phyloP scores from a whole-genome alignment of 2,113 vertebrate species.

The Neodontobutis hainanensis region DNA sequence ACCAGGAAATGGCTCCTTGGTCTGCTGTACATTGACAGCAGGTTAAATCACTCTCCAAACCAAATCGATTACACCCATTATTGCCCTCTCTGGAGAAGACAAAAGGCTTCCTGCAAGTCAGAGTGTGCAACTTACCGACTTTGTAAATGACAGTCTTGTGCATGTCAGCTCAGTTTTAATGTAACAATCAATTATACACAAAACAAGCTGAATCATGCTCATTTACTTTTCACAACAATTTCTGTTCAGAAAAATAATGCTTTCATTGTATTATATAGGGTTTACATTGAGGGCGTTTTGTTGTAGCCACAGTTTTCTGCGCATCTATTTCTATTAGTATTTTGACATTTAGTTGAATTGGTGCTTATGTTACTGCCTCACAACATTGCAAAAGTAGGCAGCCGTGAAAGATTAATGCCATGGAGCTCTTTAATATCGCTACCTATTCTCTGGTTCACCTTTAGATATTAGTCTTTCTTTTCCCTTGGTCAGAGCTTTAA shows the following conservation, averaged over 20 bases:
- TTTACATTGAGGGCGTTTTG: background rate
- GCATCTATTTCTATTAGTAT: background rate
- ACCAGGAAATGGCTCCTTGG: conserved; percentile 8
- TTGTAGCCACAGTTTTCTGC: background rate
- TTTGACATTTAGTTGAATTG: background rate
- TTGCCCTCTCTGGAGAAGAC: conserved; percentile 7
- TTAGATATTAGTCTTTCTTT: background rate
- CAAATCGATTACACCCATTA: conserved; percentile 9
- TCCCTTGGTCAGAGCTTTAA: conserved; percentile 13
- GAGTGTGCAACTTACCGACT: conserved; percentile 7
- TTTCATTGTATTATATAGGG: too few species aligned
- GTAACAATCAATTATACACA: conserved; percentile 30
- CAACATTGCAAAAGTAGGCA: too few species aligned
- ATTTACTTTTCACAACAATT: background rate
- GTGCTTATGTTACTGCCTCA: background rate
- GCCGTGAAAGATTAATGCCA: too few species aligned
- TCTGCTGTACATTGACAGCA: background rate
- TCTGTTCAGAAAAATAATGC: background rate
- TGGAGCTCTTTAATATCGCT: too few species aligned
- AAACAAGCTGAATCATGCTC: conserved; percentile 38
- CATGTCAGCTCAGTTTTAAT: conserved; percentile 28
- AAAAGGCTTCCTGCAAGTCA: conserved; percentile 35
- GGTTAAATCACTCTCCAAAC: conserved; percentile 22
- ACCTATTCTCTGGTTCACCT: too few species aligned
- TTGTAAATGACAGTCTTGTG: conserved; percentile 30